Percentiles rank a stretch among this genome's conserved stretches.
phyloP scores from a whole-genome alignment of 1,140 invertebrate genomes.

The Bombus confusus region DNA sequence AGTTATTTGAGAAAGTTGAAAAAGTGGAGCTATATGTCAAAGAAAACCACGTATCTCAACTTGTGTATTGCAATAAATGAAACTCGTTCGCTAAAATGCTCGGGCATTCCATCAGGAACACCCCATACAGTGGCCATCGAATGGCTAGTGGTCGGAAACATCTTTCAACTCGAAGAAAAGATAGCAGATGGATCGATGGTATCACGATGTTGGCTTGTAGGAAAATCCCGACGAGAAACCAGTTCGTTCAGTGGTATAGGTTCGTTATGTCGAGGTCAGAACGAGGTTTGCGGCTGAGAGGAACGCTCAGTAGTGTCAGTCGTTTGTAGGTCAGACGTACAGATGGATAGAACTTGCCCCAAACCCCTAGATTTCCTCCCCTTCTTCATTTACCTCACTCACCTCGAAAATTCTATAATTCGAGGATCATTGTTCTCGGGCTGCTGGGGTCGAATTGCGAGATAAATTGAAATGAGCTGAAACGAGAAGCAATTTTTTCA shows the following conservation, averaged over 20 bases:
- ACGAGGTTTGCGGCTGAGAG: constrained; percentile 43
- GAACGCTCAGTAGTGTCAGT: constrained; percentile 47
- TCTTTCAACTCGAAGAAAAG: constrained; percentile 5
- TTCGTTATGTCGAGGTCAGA: constrained; percentile 27
- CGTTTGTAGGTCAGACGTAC: constrained; percentile 45
- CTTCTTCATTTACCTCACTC: constrained; percentile 29
- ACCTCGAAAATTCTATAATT: constrained; percentile 12
- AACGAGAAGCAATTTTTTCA: neutral
- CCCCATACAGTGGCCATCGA: neutral
- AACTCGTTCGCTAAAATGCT: neutral
- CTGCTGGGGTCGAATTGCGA: neutral
- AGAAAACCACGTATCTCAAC: neutral
- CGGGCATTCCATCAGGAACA: neutral
- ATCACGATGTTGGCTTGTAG: neutral
- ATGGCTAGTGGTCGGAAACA: neutral
- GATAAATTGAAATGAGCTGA: constrained; percentile 25
- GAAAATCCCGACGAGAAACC: neutral
- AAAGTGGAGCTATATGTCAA: neutral
- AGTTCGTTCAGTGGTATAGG: neutral
- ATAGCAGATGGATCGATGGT: neutral
- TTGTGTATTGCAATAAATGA: neutral
- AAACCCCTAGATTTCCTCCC: neutral
- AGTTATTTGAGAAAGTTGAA: neutral
- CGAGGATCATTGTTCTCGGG: neutral
- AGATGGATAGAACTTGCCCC: constrained; percentile 4